Conservation (phyloP, 2,888 invertebrate genomes). For the Synergus japonicus region DNA sequence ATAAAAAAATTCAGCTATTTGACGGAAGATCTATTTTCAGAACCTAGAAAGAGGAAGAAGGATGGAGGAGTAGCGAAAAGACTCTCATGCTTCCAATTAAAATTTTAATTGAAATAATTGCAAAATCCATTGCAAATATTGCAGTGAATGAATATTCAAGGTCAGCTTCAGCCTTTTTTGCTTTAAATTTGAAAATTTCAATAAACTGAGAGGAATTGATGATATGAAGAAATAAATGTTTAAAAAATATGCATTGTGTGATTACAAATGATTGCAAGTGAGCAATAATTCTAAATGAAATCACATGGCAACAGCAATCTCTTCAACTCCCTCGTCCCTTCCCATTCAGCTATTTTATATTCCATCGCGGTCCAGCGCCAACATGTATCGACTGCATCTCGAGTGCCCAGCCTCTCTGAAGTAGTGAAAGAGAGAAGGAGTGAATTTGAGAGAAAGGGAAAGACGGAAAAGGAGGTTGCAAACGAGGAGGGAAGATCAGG, state of each 20-base stretch:
- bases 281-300: constrained; percentile 36
- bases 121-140: too few relatives aligned
- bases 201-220: neutral
- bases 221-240: neutral
- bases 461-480: constrained; percentile 46
- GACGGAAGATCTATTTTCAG: neutral
- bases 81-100: too few relatives aligned
- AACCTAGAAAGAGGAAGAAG: too few relatives aligned
- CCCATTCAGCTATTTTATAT: constrained; percentile 58
- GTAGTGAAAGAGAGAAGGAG: constrained; percentile 46
- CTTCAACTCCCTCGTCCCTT: constrained; percentile 49
- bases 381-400: constrained; percentile 44
- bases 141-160: neutral
- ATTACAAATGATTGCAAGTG: constrained; percentile 18
- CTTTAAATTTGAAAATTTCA: neutral
- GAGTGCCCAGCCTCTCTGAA: constrained; percentile 42
- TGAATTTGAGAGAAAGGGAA: constrained; percentile 52
- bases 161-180: neutral
- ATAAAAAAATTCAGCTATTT: neutral
- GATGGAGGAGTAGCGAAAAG: too few relatives aligned
- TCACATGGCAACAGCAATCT: constrained; percentile 64
- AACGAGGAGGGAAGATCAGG: constrained; percentile 47
- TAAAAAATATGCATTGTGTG: too few relatives aligned
- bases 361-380: constrained; percentile 53
- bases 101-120: too few relatives aligned